A percentile compares a stretch with the other conserved stretches of the same genome.
phyloP scores from a whole-genome alignment of 2,797 vertebrate genomes.

The Channallabes apus region DNA sequence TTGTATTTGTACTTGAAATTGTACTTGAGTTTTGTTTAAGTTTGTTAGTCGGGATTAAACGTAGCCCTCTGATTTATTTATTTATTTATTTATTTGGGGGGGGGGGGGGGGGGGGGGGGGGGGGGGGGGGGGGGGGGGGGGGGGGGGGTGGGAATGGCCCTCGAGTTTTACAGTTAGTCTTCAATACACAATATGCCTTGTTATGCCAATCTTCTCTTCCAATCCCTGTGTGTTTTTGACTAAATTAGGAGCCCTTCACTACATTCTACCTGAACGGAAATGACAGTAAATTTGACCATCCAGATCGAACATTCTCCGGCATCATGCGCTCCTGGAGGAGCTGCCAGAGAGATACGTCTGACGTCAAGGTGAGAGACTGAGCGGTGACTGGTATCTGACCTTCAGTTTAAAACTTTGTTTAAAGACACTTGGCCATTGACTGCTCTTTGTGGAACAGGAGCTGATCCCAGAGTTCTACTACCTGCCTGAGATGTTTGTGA shows the following conservation, averaged over 20 bases:
- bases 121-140: too few relatives aligned
- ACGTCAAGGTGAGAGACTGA: slow-evolving; percentile 83
- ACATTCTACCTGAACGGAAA: slow-evolving; percentile 97
- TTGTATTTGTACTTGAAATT: neutral
- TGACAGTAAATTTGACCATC: slow-evolving; percentile 92
- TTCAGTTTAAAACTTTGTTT: neutral
- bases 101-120: too few relatives aligned
- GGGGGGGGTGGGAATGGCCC: neutral
- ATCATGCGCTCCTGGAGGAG: slow-evolving; percentile 94
- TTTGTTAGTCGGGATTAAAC: neutral
- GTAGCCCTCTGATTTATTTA: neutral
- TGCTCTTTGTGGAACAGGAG: slow-evolving; percentile 72
- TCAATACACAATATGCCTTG: neutral
- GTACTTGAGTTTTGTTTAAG: neutral
- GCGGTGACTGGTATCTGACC: neutral
- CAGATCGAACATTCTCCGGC: slow-evolving; percentile 92
- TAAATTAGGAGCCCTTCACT: slow-evolving; percentile 90
- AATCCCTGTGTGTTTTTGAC: slow-evolving; percentile 36
- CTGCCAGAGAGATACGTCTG: slow-evolving; percentile 96
- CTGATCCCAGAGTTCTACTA: slow-evolving; percentile 98
- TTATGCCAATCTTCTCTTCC: neutral
- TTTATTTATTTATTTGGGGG: too few relatives aligned
- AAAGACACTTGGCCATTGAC: neutral
- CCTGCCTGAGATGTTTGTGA: slow-evolving; percentile 97
- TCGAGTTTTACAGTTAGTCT: too few relatives aligned